Conservation (phyloP, 2,888 invertebrate genomes). For the Eulithis prunata region DNA sequence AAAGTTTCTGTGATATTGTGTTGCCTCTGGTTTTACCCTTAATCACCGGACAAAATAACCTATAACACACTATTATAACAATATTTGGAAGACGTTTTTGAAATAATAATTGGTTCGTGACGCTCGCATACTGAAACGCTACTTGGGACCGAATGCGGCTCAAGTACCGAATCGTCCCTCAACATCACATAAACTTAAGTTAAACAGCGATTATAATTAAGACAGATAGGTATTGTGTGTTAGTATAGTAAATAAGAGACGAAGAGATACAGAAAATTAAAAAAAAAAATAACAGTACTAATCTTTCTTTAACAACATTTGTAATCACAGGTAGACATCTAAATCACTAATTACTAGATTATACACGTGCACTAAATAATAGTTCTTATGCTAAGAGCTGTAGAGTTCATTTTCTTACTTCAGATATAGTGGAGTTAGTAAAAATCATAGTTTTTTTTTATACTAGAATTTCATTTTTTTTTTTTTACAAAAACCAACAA, state of each 20-base stretch:
- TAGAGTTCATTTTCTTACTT: conserved; percentile 6
- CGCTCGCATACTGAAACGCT: too few relatives aligned
- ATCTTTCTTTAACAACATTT: conserved; percentile 8
- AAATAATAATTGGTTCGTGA: not conserved
- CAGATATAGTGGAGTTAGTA: not conserved
- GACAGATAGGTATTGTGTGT: too few relatives aligned
- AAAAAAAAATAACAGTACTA: conserved; percentile 13
- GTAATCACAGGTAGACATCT: conserved; percentile 27
- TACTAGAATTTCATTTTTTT: not conserved
- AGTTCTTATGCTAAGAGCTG: not conserved
- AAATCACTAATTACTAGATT: conserved; percentile 11
- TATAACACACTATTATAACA: not conserved
- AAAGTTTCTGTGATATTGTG: not conserved
- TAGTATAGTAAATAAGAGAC: too few relatives aligned
- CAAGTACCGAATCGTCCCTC: too few relatives aligned
- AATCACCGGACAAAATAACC: not conserved
- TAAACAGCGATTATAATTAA: too few relatives aligned
- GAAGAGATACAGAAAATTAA: not conserved
- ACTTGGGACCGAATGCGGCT: too few relatives aligned
- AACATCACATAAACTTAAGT: too few relatives aligned
- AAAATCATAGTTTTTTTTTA: not conserved
- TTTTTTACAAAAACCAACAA: not conserved
- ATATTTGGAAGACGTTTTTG: not conserved
- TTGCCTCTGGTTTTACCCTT: not conserved
- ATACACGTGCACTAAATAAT: conserved; percentile 5